Evolutionary conservation across 1,140 invertebrate genomes (phyloP).

Genomic region (Penaeus indicus): DNA sequence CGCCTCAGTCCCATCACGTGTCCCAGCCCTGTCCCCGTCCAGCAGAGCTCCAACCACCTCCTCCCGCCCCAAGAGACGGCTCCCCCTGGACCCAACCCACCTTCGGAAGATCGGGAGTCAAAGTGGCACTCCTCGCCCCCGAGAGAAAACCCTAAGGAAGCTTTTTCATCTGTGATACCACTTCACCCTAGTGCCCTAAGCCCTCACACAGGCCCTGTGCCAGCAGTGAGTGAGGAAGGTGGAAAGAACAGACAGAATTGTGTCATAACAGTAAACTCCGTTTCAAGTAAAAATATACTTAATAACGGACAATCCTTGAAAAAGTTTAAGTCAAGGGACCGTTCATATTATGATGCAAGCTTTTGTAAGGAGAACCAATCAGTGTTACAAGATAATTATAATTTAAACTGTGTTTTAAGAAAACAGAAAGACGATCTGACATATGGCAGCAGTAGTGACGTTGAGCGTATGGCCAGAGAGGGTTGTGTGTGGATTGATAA

Average conservation of each 20-base stretch:
- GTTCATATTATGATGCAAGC: slow-evolving; percentile 50
- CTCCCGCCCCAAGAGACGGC: slow-evolving; percentile 22
- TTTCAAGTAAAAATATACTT: slow-evolving; percentile 28
- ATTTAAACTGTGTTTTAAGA: slow-evolving; percentile 42
- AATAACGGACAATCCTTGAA: slow-evolving; percentile 34
- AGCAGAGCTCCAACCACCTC: slow-evolving; percentile 18
- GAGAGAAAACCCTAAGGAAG: slow-evolving; percentile 62
- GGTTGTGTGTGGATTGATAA: slow-evolving; percentile 60
- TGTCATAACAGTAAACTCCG: slow-evolving; percentile 50
- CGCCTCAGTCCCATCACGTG: neutral
- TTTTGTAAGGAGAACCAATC: slow-evolving; percentile 41
- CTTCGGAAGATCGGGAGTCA: slow-evolving; percentile 33
- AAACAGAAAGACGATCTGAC: slow-evolving; percentile 38
- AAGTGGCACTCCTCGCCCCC: slow-evolving; percentile 53
- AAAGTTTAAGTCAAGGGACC: slow-evolving; percentile 36
- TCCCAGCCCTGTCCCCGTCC: slow-evolving; percentile 7
- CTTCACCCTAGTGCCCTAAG: slow-evolving; percentile 64
- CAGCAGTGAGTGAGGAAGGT: slow-evolving; percentile 40
- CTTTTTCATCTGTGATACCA: slow-evolving; percentile 64
- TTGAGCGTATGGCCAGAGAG: slow-evolving; percentile 49
- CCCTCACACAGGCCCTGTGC: slow-evolving; percentile 51
- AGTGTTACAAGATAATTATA: slow-evolving; percentile 49
- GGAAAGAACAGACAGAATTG: slow-evolving; percentile 49
- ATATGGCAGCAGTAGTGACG: slow-evolving; percentile 38
- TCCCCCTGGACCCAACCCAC: slow-evolving; percentile 26